Conservation (phyloP, 2,113 vertebrate genomes). For the Phasianus colchicus region DNA sequence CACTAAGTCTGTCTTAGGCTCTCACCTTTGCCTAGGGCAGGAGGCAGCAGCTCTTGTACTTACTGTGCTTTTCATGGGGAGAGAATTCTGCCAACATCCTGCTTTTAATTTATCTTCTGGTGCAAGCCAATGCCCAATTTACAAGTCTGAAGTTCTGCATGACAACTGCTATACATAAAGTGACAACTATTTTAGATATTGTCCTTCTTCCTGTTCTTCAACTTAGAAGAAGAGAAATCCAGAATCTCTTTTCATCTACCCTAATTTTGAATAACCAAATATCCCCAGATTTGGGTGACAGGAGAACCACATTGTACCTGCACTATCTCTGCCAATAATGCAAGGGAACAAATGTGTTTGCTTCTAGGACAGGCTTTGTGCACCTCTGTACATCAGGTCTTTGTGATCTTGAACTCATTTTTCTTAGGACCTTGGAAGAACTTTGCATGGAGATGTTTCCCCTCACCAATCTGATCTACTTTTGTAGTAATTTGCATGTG, state of each 20-base stretch:
- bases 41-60: neutral
- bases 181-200: neutral
- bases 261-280: neutral
- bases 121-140: neutral
- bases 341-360: neutral
- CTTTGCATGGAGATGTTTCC: conserved; percentile 1
- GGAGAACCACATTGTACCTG: neutral
- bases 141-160: neutral
- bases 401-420: conserved; percentile 49
- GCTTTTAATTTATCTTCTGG: conserved; percentile 20
- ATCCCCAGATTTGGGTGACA: neutral
- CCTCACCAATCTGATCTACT: conserved; percentile 59
- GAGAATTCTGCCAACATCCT: conserved; percentile 6
- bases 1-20: neutral
- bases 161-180: neutral
- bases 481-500: conserved; percentile 56
- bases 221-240: neutral
- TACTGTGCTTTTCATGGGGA: neutral
- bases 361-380: neutral
- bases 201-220: neutral
- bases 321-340: neutral
- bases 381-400: neutral
- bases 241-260: neutral
- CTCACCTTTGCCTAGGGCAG: neutral
- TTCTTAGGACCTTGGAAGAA: neutral